These are phyloP conservation scores for rat (Rattus norvegicus) DNA, from an alignment of 2,113 vertebrate species.

Conservation along the genomic window GRCr8 NC_086029.1:44711501-44712000, in stretches of 20 bases:
- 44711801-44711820: background rate
- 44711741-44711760: fast-evolving
- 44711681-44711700: fast-evolving
- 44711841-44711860: too few species aligned
- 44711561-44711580: background rate
- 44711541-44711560: background rate
- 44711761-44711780: fast-evolving
- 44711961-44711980: too few species aligned
- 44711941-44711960: too few species aligned
- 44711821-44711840: too few species aligned
- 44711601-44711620: background rate
- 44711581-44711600: background rate
- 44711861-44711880: too few species aligned
- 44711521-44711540: background rate
- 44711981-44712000: too few species aligned
- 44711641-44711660: fast-evolving
- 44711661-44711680: background rate
- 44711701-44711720: background rate
- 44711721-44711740: background rate
- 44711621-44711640: background rate
- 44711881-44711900: too few species aligned
- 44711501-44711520: background rate
- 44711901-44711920: too few species aligned
- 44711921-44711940: too few species aligned
- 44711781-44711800: background rate